phyloP scores from a whole-genome alignment of 2,113 vertebrate species.

The Trogon melanurus region DNA sequence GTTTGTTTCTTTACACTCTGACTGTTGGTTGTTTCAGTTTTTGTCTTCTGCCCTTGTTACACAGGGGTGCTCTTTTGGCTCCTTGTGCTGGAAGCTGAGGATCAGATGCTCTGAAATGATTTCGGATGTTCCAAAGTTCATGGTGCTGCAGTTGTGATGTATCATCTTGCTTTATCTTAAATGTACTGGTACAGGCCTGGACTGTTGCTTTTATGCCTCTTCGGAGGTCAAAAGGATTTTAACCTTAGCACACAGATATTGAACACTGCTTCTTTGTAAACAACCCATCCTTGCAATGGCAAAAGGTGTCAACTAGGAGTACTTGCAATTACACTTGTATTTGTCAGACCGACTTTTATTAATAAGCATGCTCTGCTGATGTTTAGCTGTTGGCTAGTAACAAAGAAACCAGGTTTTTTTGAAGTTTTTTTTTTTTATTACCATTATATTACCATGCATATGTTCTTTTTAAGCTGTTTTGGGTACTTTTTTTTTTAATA shows the following conservation, averaged over 20 bases:
- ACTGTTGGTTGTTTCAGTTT: neutral
- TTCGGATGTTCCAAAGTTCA: neutral
- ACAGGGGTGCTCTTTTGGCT: slow-evolving; percentile 9
- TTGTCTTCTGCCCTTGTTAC: slow-evolving; percentile 15
- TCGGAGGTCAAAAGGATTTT: neutral
- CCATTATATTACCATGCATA: neutral
- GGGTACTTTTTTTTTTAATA: neutral
- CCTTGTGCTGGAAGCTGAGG: slow-evolving; percentile 18
- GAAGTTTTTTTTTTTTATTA: neutral
- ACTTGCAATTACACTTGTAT: neutral
- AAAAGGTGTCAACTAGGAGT: neutral
- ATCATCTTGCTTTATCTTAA: neutral
- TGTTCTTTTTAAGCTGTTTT: neutral
- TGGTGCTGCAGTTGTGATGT: slow-evolving; percentile 6
- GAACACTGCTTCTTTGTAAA: neutral
- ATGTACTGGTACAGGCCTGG: neutral
- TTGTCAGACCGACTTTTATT: neutral
- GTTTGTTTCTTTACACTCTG: neutral
- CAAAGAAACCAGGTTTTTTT: neutral
- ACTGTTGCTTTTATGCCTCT: neutral
- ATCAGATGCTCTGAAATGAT: neutral
- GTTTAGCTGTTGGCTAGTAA: neutral
- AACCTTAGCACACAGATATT: neutral
- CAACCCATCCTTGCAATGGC: neutral
- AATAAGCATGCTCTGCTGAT: neutral